A percentile compares a stretch with the other conserved stretches of the same genome.
Evolutionary conservation across 2,113 vertebrate genomes (phyloP).

Genomic region (Hylia prasina): DNA sequence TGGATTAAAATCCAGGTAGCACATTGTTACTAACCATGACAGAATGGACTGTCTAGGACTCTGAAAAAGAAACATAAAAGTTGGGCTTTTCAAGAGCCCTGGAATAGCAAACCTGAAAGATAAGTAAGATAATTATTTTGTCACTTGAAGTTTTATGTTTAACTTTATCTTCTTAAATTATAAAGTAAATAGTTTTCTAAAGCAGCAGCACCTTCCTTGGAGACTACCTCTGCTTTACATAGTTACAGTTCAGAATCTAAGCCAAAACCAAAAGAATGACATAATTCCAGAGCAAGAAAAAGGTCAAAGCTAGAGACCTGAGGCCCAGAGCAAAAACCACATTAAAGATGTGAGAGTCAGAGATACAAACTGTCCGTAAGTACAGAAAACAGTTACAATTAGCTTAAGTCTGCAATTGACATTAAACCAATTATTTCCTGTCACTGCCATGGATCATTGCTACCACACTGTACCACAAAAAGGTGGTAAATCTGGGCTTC

Average conservation of each 20-base stretch:
- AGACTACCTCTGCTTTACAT: neutral
- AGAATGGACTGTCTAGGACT: neutral
- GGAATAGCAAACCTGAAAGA: neutral
- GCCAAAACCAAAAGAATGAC: neutral
- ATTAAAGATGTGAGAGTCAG: neutral
- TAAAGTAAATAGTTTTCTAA: neutral
- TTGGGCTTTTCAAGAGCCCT: neutral
- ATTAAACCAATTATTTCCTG: neutral
- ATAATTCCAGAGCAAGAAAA: neutral
- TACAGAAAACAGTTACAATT: neutral
- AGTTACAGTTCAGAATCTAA: neutral
- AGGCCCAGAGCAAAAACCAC: neutral
- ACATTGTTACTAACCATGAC: rapidly evolving
- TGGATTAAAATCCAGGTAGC: neutral
- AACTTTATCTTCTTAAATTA: neutral
- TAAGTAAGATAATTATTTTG: neutral
- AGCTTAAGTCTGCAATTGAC: neutral
- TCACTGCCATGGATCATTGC: neutral
- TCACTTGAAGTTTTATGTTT: neutral
- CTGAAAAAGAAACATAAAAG: neutral
- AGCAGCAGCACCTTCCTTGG: neutral
- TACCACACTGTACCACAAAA: neutral
- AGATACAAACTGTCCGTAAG: rapidly evolving
- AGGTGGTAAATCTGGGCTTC: neutral
- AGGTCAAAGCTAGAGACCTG: neutral